Evolutionary conservation across 2,888 invertebrate genomes (phyloP).

Genomic region (Rhamphomyia laevipes): DNA sequence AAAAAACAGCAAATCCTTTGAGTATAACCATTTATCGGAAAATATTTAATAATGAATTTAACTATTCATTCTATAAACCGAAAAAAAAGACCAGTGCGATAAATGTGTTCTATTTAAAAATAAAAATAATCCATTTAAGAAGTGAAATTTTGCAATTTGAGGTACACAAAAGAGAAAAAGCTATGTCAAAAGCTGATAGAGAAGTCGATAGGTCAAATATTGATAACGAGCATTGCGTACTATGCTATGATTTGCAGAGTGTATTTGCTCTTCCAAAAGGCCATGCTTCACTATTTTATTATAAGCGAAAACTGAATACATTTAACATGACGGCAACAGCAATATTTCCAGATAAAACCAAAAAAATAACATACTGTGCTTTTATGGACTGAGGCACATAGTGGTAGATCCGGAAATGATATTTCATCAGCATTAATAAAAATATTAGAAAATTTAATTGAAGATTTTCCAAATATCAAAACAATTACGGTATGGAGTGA

Average conservation of each 20-base stretch:
- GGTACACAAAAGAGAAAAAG: background rate
- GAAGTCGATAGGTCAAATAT: slow-evolving; percentile 1
- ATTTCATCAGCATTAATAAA: background rate
- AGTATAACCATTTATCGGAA: background rate
- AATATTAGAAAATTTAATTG: background rate
- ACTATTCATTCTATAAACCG: too few species aligned
- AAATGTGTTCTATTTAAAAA: too few species aligned
- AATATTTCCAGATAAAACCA: background rate
- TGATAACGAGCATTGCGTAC: background rate
- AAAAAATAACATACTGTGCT: background rate
- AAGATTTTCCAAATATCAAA: background rate
- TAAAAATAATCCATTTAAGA: too few species aligned
- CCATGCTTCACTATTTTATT: slow-evolving; percentile 6
- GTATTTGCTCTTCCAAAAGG: slow-evolving; percentile 5
- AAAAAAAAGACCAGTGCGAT: too few species aligned
- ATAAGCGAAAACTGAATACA: slow-evolving; percentile 6
- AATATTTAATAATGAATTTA: too few species aligned
- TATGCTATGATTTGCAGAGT: slow-evolving; percentile 13
- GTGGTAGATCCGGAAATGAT: too few species aligned
- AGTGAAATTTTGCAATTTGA: background rate
- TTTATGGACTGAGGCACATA: background rate
- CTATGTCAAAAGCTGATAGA: slow-evolving; percentile 1
- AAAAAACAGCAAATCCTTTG: background rate
- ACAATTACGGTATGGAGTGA: background rate
- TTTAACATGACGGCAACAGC: slow-evolving; percentile 8